A percentile compares a stretch with the other conserved stretches of the same genome.
These are phyloP conservation scores for Petroica traversi DNA, from an alignment of 2,113 vertebrate genomes.

Conservation along the genomic window DNA sequence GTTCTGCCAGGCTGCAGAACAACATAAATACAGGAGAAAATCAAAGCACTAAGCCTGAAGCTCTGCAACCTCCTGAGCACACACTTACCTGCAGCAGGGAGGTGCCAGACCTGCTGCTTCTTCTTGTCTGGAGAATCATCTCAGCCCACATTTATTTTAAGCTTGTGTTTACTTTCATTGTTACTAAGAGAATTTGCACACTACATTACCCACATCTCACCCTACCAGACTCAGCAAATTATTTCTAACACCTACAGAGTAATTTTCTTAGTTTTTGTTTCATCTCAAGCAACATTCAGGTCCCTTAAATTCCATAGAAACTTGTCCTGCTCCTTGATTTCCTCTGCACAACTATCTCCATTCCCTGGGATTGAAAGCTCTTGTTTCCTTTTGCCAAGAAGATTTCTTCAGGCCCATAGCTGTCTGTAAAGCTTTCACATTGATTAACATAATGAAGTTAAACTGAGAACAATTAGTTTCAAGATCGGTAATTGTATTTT, in stretches of 20 bases:
- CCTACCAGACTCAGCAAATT: rapidly evolving
- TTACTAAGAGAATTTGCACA: background rate
- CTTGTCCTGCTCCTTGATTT: background rate
- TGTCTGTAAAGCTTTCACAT: background rate
- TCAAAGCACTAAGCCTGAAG: background rate
- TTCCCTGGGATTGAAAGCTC: background rate
- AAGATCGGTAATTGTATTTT: background rate
- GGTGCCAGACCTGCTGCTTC: background rate
- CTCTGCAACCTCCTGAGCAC: rapidly evolving
- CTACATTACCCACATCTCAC: background rate
- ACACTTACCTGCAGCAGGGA: background rate
- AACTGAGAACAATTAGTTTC: background rate
- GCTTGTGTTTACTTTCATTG: background rate
- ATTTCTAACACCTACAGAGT: background rate
- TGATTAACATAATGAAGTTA: background rate
- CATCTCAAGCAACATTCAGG: background rate
- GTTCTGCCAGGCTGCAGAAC: background rate
- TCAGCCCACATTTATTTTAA: background rate
- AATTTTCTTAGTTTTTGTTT: background rate
- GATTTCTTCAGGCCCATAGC: background rate
- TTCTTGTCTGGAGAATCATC: background rate
- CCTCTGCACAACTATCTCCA: background rate
- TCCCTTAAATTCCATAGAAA: background rate
- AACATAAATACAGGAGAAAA: background rate
- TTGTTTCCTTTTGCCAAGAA: background rate